A percentile compares a stretch with the other conserved stretches of the same genome.
Evolutionary conservation across 2,113 vertebrate species (phyloP).

Genomic region (Notiomystis cincta): DNA sequence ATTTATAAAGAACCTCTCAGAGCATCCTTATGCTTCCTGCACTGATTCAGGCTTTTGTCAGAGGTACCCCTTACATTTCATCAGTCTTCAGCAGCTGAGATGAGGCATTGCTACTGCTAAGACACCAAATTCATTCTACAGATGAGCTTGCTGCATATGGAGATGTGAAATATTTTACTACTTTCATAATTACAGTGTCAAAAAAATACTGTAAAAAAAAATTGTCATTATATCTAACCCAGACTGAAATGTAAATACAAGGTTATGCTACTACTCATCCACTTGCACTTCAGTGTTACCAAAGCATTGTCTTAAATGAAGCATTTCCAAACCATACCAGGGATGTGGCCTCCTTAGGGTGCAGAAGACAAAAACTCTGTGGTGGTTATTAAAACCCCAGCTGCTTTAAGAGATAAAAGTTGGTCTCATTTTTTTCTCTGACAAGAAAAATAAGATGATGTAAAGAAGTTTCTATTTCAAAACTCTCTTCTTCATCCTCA

Average conservation of each 20-base stretch:
- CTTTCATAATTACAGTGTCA: neutral
- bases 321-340: neutral
- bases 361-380: neutral
- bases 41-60: neutral
- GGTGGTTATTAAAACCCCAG: neutral
- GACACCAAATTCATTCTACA: neutral
- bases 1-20: neutral
- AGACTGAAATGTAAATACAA: neutral
- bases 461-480: neutral
- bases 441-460: neutral
- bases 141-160: neutral
- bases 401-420: neutral
- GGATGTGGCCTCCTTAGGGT: neutral
- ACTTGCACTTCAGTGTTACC: neutral
- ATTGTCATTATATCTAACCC: neutral
- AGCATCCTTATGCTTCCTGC: neutral
- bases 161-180: neutral
- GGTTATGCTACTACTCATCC: neutral
- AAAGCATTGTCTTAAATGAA: neutral
- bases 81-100: neutral
- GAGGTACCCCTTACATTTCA: neutral
- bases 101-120: neutral
- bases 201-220: neutral
- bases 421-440: neutral
- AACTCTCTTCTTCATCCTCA: neutral